Base-by-base conservation (phyloP, 2,888 invertebrate genomes). In the Exephanes ischioxanthus region DNA sequence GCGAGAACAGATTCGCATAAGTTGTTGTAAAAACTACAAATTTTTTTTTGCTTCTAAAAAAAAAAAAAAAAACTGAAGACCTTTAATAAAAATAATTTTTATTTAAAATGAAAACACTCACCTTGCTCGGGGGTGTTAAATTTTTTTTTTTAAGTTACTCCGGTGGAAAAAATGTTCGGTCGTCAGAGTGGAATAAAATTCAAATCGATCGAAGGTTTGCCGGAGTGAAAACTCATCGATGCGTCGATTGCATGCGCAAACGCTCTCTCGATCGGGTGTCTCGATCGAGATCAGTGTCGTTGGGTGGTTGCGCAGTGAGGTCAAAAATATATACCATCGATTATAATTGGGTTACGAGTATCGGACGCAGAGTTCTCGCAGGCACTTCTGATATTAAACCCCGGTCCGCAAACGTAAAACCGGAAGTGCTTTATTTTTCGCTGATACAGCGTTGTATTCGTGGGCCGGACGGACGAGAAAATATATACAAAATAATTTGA, bases 221-320 rank as follows among this genome's bases (percentile, higher is more conserved):
- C 53, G 22, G 58, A 22, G 58, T 22, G 58, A 26, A 58, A 22
- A 14, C 14, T 63, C 30, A 30, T 63, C 48, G n/a, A 48, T 45
- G 63, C 63, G n/a, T 63, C 63, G 63, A 63, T 63, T 63, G 75
- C 48, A n/a, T 22, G 6, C n/a, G 14, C 19, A 51, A 33, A 33
- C 30, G n/a, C 37, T 33, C 63, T 14, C 30, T 61, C 14, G 26
- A 14, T 16, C 48, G 48, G 48, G 33, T 33, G 5, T 22, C 61
- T 48, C 16, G 75, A 75, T 75, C 63, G 75, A 48, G 63, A 75
- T 75, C 75, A 75, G 63, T 75, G 75, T 75, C 75, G 75, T 51
- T 33, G 33, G 48, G 22, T 16, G 14, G 45, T 75, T 63, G 63
- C 75, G 75, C 51, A 45, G 51, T 63, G 33, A 66, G 63, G 75